Base-by-base conservation (phyloP, 2,113 vertebrate genomes). In the Leptosomus discolor region DNA sequence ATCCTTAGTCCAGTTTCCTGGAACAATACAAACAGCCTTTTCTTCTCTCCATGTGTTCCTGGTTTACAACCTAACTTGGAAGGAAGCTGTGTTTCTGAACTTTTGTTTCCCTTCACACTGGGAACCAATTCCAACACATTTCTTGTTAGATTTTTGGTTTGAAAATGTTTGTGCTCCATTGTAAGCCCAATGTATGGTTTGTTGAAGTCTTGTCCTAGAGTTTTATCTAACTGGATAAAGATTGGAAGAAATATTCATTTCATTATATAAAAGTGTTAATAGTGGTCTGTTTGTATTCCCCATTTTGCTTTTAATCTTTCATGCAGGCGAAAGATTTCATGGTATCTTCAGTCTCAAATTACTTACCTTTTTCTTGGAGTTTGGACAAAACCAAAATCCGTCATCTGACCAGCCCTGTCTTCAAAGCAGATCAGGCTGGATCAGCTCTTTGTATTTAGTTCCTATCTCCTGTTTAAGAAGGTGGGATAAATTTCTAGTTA, bases 1-100 rank as follows among this genome's bases (percentile, higher is more conserved):
- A 83, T 91, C 84, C 75, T 91, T 82, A 26, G 56, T 92, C 75
- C 48, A 70, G 76, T 79, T 94, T 92, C 92, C 92, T 95, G 92
- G 86, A 95, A 95, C 60, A 80, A 88, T 50, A 84, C 85, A 84
- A 74, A 50, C 30, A 54, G 68, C 45, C 85, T 94, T 93, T 93
- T 96, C 91, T 96, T 93, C 78, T 96, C 81, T 56, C 73, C 83
- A 87, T 90, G 77, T 96, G 90, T 94, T 95, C 74, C 71, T 91
- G 85, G 61, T 97, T 97, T 95, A 84, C n/a, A 70, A 88, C 78
- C 92, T 57, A 32, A 71, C 77, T 95, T 90, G 89, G 93, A 94
- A 90, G 37, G 15, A 58, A 73, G 43, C 60, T 76, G 10, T 95
- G 56, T 77, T 91, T 91, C 68, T 82, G 87, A 94, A 92, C 85